Conservation (phyloP, 1,140 invertebrate genomes). For the Drosophila eugracilis region DNA sequence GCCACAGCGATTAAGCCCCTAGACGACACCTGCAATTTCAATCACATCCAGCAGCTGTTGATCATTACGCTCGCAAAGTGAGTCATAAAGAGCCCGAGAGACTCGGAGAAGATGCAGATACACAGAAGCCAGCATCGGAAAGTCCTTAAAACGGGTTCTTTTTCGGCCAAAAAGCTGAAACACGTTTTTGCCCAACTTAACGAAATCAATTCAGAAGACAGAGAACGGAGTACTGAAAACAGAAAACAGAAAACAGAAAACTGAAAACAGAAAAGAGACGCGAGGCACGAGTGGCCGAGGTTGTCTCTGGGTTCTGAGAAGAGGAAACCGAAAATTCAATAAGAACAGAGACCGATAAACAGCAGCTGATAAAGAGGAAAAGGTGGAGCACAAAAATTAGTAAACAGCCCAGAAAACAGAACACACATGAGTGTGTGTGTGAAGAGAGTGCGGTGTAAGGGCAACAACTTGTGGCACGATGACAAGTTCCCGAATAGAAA, state of each 20-base stretch:
- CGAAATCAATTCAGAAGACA: constrained; percentile 61
- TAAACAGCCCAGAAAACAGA: constrained; percentile 42
- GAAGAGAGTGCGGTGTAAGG: constrained; percentile 10
- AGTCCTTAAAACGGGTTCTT: constrained; percentile 74
- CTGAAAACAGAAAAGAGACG: constrained; percentile 23
- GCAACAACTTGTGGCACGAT: constrained; percentile 76
- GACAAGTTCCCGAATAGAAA: constrained; percentile 53
- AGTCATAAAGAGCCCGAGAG: constrained; percentile 51
- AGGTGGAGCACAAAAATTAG: constrained; percentile 74
- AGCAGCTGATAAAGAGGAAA: constrained; percentile 72
- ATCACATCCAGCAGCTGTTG: constrained; percentile 12
- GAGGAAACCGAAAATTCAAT: constrained; percentile 62
- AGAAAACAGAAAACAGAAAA: constrained; percentile 4
- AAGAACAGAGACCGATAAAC: constrained; percentile 64
- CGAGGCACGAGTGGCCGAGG: constrained; percentile 67
- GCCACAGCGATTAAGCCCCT: constrained; percentile 4
- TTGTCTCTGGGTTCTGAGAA: constrained; percentile 23
- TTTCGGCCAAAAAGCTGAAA: constrained; percentile 56
- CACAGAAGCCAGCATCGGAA: constrained; percentile 30
- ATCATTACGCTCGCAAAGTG: constrained; percentile 35
- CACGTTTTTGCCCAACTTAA: constrained; percentile 70
- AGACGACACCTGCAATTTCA: constrained; percentile 20
- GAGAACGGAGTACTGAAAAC: not conserved
- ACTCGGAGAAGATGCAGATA: constrained; percentile 41
- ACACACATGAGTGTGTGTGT: constrained; percentile 7